Evolutionary conservation across 2,113 vertebrate species (phyloP).

Genomic region (Elachura formosa): DNA sequence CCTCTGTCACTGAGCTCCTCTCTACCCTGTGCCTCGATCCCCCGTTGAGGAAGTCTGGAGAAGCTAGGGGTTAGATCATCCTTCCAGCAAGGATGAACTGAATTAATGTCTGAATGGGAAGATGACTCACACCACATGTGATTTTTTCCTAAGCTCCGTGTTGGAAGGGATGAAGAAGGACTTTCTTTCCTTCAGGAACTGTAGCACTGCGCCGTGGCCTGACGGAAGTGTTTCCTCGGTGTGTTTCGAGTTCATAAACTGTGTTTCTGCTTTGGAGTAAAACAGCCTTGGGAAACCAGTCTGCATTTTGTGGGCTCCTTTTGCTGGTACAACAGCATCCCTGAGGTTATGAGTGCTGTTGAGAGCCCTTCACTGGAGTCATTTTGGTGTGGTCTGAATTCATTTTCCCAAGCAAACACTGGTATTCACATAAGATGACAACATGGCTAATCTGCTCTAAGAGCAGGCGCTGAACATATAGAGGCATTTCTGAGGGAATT

Average conservation of each 20-base stretch:
- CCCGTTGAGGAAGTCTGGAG: constrained; percentile 28
- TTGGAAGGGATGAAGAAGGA: neutral
- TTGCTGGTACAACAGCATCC: neutral
- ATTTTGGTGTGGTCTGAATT: constrained; percentile 50
- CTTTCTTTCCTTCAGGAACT: neutral
- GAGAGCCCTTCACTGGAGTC: neutral
- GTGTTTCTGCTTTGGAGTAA: neutral
- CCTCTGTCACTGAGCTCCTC: neutral
- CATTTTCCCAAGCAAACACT: neutral
- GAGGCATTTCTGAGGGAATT: constrained; percentile 27
- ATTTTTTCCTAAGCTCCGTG: neutral
- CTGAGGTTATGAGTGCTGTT: neutral
- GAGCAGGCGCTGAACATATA: constrained; percentile 7
- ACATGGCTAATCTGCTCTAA: neutral
- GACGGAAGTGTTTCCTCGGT: neutral
- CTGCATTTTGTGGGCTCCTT: constrained; percentile 15
- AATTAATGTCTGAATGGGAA: constrained; percentile 32
- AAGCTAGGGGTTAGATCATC: constrained; percentile 38
- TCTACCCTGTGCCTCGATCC: neutral
- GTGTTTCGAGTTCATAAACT: neutral
- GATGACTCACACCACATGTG: neutral
- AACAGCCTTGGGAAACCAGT: neutral
- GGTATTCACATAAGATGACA: constrained; percentile 15
- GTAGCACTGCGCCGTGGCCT: fast-evolving
- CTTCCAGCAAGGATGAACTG: constrained; percentile 3